Evolutionary conservation across 2,113 vertebrate species (phyloP).

Genomic region (Collichthys lucidus): DNA sequence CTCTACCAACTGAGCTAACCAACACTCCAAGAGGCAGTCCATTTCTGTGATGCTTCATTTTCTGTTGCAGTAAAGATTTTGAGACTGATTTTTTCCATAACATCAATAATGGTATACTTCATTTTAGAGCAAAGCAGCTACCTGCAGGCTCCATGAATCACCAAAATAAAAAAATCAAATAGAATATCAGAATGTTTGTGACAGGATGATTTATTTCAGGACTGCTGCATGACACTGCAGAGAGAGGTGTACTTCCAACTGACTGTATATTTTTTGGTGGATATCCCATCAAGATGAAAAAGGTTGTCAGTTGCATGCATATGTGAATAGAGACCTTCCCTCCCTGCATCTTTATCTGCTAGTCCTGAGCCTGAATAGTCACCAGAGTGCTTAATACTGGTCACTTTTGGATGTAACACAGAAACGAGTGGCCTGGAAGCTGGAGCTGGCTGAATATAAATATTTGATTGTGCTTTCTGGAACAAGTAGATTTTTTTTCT

Average conservation of each 20-base stretch:
- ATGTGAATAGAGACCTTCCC: neutral
- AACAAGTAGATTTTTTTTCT: constrained; percentile 17
- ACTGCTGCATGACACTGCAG: neutral
- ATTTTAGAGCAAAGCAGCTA: neutral
- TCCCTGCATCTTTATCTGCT: constrained; percentile 2
- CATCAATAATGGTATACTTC: neutral
- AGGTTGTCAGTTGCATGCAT: too few species aligned
- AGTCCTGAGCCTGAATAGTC: neutral
- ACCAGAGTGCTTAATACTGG: neutral
- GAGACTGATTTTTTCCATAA: neutral
- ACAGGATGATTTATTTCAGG: neutral
- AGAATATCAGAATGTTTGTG: neutral
- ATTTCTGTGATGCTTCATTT: too few species aligned
- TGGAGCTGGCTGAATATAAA: constrained; percentile 15
- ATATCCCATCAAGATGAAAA: neutral
- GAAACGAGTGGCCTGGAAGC: constrained; percentile 22
- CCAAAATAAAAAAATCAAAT: neutral
- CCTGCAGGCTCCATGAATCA: too few species aligned
- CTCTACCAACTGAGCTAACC: too few species aligned
- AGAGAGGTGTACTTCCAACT: neutral
- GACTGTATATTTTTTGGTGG: neutral
- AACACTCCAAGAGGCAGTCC: too few species aligned
- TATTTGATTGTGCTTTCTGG: constrained; percentile 45
- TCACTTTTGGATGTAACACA: constrained; percentile 41
- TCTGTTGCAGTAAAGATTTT: too few species aligned